Evolutionary conservation across 2,888 invertebrate species (phyloP), one percentile per base, ranked within the genome.

Genomic region (Eumerus sabulonum): DNA sequence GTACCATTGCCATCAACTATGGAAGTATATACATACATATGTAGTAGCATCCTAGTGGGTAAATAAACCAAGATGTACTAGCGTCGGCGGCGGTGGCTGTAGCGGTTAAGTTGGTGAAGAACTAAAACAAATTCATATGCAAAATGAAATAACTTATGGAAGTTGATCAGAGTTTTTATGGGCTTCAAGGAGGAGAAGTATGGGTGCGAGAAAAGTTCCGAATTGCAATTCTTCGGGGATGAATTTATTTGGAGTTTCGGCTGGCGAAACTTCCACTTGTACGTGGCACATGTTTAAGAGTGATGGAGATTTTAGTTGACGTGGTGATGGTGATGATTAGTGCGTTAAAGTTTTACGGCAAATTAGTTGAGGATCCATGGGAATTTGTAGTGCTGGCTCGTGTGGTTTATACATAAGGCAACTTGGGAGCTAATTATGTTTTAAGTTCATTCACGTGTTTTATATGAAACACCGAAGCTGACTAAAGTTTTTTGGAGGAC

Each of bases 151-250:
- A 77, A 77, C 67, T 77, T 72, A 72, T 54, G 47, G 72, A 77
- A 77, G 77, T 76, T 72, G 72, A 77, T 77, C 62, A 72, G 62
- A 72, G 72, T 72, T 77, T 77, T 68, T 72, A 59, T 63, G 77
- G 47, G 67, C 38, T 47, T 1, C 47, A 19, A 54, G 47, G 50
- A 67, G 51, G 42, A 59, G 3, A 50, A 51, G 51, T 35, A 12
- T 50, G 42, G n/a, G 50, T 62, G 56, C 62, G 73, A 62, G 48
- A 72, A 59, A 73, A 77, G 73, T 79, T 79, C 48, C 51, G 68
- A 73, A 73, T 68, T 79, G 59, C 63, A 79, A 73, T 64, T 68
- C 79, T 73, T 73, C 53, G 40, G 63, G 59, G 73, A 79, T 73
- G 73, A 79, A 68, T 73, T 68, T 68, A 63, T 56, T 73, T 79